A percentile compares a stretch with the other conserved stretches of the same genome.
phyloP scores from a whole-genome alignment of 1,140 invertebrate genomes.

The Pygmarrhopalites habei region DNA sequence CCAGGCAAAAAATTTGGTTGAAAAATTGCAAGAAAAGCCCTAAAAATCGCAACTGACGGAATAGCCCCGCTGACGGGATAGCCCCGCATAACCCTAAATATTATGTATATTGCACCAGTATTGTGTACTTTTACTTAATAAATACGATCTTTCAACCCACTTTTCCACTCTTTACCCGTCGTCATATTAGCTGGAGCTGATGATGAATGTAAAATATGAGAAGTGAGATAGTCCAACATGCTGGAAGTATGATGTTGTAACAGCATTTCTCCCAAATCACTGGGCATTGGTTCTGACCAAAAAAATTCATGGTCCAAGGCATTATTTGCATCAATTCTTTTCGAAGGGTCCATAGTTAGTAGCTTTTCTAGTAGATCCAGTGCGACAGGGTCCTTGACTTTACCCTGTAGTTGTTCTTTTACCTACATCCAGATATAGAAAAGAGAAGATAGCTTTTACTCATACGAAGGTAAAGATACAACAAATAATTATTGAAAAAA shows the following conservation, averaged over 20 bases:
- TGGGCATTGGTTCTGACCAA: conserved; percentile 93
- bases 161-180: conserved; percentile 12
- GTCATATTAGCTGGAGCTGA: conserved; percentile 3
- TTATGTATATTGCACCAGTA: too few species aligned
- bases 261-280: conserved; percentile 84
- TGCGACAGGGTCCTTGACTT: conserved; percentile 85
- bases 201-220: conserved; percentile 45
- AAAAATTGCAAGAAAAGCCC: too few species aligned
- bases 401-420: conserved; percentile 81
- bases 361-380: conserved; percentile 91
- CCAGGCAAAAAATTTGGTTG: too few species aligned
- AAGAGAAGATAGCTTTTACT: too few species aligned
- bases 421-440: too few species aligned
- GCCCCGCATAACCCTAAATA: too few species aligned
- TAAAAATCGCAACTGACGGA: too few species aligned
- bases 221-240: conserved; percentile 93
- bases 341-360: conserved; percentile 81
- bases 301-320: conserved; percentile 97
- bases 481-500: too few species aligned
- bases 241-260: conserved; percentile 87
- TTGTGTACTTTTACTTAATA: too few species aligned
- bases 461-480: too few species aligned
- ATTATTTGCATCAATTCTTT: conserved; percentile 82
- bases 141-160: conserved; percentile 22
- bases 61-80: too few species aligned